These are phyloP conservation scores for Chamaea fasciata DNA, from an alignment of 2,113 vertebrate genomes.

Conservation along the genomic window DNA sequence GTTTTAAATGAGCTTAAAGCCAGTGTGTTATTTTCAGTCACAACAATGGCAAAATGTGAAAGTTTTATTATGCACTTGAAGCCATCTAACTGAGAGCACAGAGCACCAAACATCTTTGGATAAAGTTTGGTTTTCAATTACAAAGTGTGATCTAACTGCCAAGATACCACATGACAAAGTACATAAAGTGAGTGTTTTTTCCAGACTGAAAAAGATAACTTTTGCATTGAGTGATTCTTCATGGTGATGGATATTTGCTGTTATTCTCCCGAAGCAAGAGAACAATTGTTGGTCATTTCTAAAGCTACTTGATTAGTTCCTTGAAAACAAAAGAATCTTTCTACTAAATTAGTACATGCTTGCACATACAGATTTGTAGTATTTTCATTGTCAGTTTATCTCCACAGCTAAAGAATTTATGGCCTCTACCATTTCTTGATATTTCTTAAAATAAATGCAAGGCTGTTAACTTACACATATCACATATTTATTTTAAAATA, in stretches of 20 bases:
- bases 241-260: constrained; percentile 38
- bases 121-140: constrained; percentile 55
- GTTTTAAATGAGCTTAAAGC: background rate
- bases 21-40: background rate
- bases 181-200: background rate
- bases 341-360: background rate
- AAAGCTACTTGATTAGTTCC: background rate
- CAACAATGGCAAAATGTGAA: background rate
- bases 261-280: background rate
- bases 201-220: background rate
- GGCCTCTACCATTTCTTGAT: background rate
- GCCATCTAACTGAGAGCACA: background rate
- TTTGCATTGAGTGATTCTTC: constrained; percentile 20
- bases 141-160: constrained; percentile 36
- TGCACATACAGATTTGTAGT: background rate
- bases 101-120: background rate
- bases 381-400: background rate
- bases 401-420: background rate
- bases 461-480: background rate
- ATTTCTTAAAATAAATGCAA: background rate
- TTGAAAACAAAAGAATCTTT: background rate
- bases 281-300: background rate
- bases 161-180: constrained; percentile 49
- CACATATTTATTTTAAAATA: background rate
- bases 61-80: background rate